A percentile compares a stretch with the other conserved stretches of the same genome.
phyloP scores from a whole-genome alignment of 2,797 vertebrate species.

The Holocentrus rufus region DNA sequence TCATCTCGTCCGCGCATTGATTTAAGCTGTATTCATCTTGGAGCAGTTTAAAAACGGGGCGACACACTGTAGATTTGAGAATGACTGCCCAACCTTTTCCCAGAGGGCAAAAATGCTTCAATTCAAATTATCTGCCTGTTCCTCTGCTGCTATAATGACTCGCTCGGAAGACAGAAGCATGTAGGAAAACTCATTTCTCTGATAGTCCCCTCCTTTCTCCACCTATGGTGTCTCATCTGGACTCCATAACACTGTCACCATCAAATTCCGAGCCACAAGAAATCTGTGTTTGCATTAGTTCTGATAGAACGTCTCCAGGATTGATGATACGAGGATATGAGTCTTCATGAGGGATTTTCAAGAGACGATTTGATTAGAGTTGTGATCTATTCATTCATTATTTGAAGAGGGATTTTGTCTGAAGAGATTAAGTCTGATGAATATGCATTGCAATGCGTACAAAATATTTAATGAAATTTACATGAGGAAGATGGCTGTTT shows the following conservation, averaged over 20 bases:
- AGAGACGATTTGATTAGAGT: constrained; percentile 55
- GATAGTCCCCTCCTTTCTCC: constrained; percentile 17
- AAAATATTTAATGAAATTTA: constrained; percentile 53
- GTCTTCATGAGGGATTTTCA: constrained; percentile 10
- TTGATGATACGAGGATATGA: constrained; percentile 33
- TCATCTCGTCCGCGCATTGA: constrained; percentile 5
- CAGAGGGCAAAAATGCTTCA: background rate
- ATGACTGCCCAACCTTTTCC: background rate
- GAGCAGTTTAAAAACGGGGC: background rate
- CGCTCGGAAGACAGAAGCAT: constrained; percentile 18
- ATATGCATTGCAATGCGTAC: constrained; percentile 45
- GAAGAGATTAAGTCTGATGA: constrained; percentile 56
- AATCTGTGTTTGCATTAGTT: constrained; percentile 28
- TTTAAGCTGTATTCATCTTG: background rate
- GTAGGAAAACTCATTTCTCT: constrained; percentile 45
- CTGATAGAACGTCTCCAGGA: constrained; percentile 15
- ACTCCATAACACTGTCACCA: constrained; percentile 24
- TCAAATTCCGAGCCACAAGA: constrained; percentile 30
- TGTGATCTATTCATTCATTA: constrained; percentile 48
- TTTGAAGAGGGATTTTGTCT: constrained; percentile 45
- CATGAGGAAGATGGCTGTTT: constrained; percentile 32
- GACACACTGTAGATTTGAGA: background rate
- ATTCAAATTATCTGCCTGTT: constrained; percentile 28
- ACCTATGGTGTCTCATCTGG: constrained; percentile 13
- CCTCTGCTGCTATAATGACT: constrained; percentile 29